phyloP scores from a whole-genome alignment of 2,797 vertebrate species.

The Enteromius treurensis region DNA sequence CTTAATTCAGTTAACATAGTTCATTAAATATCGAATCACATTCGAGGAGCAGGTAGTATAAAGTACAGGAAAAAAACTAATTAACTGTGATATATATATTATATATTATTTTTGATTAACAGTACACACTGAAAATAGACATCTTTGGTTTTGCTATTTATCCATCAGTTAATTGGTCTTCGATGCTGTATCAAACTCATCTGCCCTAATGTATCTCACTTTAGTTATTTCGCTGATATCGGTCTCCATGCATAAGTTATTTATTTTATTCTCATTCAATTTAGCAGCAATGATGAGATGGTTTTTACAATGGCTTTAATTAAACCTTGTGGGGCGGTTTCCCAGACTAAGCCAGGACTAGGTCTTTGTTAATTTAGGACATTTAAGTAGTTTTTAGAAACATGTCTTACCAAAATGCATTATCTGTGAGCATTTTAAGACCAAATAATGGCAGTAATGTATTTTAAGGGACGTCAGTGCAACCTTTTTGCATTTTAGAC shows the following conservation, averaged over 20 bases:
- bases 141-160: not conserved
- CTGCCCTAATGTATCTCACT: not conserved
- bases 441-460: too few species aligned
- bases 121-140: not conserved
- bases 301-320: constrained; percentile 9
- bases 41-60: not conserved
- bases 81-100: not conserved
- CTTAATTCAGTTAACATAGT: not conserved
- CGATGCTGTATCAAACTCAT: not conserved
- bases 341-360: too few species aligned
- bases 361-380: too few species aligned
- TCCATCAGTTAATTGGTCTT: constrained; percentile 9
- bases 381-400: too few species aligned
- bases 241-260: not conserved
- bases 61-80: not conserved
- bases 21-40: not conserved
- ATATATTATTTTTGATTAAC: not conserved
- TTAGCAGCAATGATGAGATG: not conserved
- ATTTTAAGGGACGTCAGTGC: too few species aligned
- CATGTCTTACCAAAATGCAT: too few species aligned
- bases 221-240: not conserved
- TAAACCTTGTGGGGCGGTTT: not conserved
- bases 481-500: too few species aligned
- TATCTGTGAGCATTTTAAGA: too few species aligned
- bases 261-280: not conserved